phyloP scores from a whole-genome alignment of 2,797 vertebrate genomes.

The Eleutherodactylus coqui region DNA sequence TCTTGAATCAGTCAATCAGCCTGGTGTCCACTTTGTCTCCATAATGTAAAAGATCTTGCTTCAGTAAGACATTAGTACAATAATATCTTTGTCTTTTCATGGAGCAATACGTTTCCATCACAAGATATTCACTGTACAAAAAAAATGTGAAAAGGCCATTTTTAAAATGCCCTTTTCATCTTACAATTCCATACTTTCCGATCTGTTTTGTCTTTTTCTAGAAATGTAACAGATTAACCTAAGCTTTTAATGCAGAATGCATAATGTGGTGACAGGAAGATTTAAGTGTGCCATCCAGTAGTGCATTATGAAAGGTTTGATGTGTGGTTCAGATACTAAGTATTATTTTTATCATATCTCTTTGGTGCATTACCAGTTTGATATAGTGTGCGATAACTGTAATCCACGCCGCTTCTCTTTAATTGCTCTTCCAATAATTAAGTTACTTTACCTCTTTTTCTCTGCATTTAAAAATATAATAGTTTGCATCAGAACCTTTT shows the following conservation, averaged over 20 bases:
- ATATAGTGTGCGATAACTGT: slow-evolving; percentile 59
- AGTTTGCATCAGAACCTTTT: slow-evolving; percentile 28
- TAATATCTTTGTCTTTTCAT: slow-evolving; percentile 12
- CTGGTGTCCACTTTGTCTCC: too few species aligned
- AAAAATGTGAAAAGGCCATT: not conserved
- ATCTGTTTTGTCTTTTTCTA: slow-evolving; percentile 51
- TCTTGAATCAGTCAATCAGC: not conserved
- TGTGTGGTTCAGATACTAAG: slow-evolving; percentile 49
- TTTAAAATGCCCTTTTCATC: slow-evolving; percentile 31
- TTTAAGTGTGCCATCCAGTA: slow-evolving; percentile 44
- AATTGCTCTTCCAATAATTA: slow-evolving; percentile 63
- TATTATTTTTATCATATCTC: slow-evolving; percentile 53
- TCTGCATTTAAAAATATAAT: slow-evolving; percentile 31
- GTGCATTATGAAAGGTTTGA: slow-evolving; percentile 57
- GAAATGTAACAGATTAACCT: slow-evolving; percentile 49
- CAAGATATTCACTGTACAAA: not conserved
- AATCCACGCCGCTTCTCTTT: slow-evolving; percentile 56
- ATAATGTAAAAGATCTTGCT: not conserved
- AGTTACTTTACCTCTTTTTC: slow-evolving; percentile 55
- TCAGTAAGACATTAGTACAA: not conserved
- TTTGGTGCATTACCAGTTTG: slow-evolving; percentile 58
- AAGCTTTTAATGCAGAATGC: slow-evolving; percentile 56
- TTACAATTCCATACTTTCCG: slow-evolving; percentile 7
- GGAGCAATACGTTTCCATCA: slow-evolving; percentile 4
- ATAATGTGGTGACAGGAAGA: slow-evolving; percentile 46